Evolutionary conservation across 2,113 vertebrate species (phyloP), one percentile per base, ranked within the genome.

Genomic region (Macaca nemestrina): DNA sequence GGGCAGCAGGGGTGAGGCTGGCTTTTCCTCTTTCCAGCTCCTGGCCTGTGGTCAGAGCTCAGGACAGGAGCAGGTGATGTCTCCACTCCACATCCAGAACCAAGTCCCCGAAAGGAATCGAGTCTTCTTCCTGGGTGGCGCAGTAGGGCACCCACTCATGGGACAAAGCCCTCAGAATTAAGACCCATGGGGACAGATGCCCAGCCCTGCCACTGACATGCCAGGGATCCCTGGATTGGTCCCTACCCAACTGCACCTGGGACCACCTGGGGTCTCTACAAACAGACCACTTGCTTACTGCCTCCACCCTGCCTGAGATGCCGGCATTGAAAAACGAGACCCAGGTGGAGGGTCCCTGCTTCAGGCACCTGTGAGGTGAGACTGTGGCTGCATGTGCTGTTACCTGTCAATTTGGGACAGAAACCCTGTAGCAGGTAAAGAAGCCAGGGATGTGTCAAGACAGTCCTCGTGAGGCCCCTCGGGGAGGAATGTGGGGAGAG

Each of bases 21-120:
- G 80, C 84, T 45, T 70, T 38, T 40, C 61, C 61, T 57, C 45
- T 35, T 16, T 35, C 75, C 9, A 6, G 23, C 6, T 23, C 35
- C 45, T 5, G 8, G 64, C 1, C 8, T 2, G 0, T 8, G 64
- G 43, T 4, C 9, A 2, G 48, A 68, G 52, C 75, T 72, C 35
- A 6, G 22, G 1, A 10, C 30, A 2, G 14, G 12, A 78, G 38
- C 8, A 0, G 9, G 20, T 3, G 52, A 48, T 0, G 14, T 3
- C 8, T 59, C 84, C 25, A 43, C 8, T 18, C 0, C 50, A 84
- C 23, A 59, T 2, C 23, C 0, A 95, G 43, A 50, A 32, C 9
- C 0, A 5, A 40, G 50, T 10, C 50, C 30, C 13, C 0, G 2
- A 40, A n/a, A 90, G 57, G 67, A 75, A 50, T n/a, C 0, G 0